Conservation (phyloP, 2,113 vertebrate species). For the Epinephelus fuscoguttatus region DNA sequence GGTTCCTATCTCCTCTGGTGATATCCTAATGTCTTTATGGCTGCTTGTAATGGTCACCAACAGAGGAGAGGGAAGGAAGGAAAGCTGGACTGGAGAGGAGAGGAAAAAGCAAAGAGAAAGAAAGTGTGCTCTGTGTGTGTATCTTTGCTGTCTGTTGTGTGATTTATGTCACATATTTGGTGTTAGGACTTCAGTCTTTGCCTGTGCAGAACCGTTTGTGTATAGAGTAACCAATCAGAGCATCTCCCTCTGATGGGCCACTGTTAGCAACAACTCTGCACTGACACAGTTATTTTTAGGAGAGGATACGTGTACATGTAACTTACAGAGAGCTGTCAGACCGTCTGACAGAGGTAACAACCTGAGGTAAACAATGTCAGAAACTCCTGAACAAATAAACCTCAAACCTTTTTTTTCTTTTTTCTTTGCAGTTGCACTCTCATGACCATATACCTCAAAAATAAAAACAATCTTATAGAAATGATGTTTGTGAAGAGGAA, state of each 20-base stretch:
- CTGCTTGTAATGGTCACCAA: conserved; percentile 34
- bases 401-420: too few species aligned
- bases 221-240: neutral
- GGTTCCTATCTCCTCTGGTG: conserved; percentile 48
- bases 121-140: neutral
- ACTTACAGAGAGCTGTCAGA: neutral
- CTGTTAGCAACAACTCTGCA: neutral
- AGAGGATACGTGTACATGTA: neutral
- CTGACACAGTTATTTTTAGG: neutral
- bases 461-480: neutral
- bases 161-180: neutral
- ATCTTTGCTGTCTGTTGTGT: neutral
- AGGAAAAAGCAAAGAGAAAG: neutral
- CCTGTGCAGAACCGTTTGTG: neutral
- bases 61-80: neutral
- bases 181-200: neutral
- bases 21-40: conserved; percentile 60
- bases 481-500: too few species aligned
- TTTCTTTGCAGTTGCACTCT: too few species aligned
- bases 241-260: neutral
- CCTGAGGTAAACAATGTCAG: neutral
- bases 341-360: neutral
- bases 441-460: too few species aligned
- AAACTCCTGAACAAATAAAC: neutral
- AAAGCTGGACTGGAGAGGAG: neutral